Evolutionary conservation across 2,888 invertebrate species (phyloP).

Genomic region (Parascotia fuliginaria): DNA sequence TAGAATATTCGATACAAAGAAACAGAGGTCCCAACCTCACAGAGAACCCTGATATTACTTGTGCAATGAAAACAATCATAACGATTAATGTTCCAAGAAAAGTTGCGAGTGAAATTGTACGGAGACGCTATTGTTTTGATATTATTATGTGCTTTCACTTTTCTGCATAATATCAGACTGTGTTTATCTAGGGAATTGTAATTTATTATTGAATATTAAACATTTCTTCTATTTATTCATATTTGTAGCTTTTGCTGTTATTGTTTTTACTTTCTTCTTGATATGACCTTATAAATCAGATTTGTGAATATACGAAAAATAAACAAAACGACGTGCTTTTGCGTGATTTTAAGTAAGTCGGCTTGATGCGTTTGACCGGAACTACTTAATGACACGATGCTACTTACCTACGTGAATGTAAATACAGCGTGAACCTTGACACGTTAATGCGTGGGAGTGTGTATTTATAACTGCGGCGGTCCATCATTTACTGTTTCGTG

Average conservation of each 20-base stretch:
- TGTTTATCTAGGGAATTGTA: conserved; percentile 36
- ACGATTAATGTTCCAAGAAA: conserved; percentile 43
- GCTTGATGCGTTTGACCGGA: conserved; percentile 44
- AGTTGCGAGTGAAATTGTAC: conserved; percentile 49
- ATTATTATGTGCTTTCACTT: conserved; percentile 52
- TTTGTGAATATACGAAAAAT: not conserved
- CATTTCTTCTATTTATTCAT: conserved; percentile 17
- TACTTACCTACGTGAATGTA: conserved; percentile 60
- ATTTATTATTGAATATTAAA: conserved; percentile 44
- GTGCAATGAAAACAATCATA: conserved; percentile 41
- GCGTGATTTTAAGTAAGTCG: conserved; percentile 44
- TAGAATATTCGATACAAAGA: conserved; percentile 28
- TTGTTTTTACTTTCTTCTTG: conserved; percentile 19
- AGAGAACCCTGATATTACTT: conserved; percentile 40
- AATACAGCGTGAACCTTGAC: conserved; percentile 73
- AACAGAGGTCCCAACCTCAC: conserved; percentile 24
- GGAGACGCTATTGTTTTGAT: conserved; percentile 55
- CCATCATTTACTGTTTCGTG: conserved; percentile 36
- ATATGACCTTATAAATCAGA: not conserved
- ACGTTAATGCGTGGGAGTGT: conserved; percentile 70
- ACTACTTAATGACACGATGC: conserved; percentile 61
- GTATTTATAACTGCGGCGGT: conserved; percentile 56
- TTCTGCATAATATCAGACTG: conserved; percentile 34
- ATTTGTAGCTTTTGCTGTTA: conserved; percentile 2
- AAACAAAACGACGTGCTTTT: not conserved